Base-by-base conservation (phyloP, 2,797 vertebrate species). In the Macropodus opercularis region DNA sequence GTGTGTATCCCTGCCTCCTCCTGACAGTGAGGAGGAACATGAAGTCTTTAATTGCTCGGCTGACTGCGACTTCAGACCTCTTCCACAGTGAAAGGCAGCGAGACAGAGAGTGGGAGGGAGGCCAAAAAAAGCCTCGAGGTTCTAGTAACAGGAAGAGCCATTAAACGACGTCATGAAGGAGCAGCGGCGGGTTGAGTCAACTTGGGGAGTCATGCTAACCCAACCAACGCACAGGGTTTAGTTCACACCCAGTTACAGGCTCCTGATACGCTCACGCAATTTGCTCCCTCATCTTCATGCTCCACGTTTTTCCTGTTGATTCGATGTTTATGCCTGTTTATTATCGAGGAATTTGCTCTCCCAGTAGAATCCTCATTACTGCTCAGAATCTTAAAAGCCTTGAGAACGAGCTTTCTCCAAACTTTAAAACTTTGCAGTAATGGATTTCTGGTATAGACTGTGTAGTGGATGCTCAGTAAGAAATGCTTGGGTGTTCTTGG, bases 1-100 rank as follows among this genome's bases (percentile, higher is more conserved):
- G 69, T 69, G 72, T 81, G 69, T 63, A 23, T 59, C 32, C 38
- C 40, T 63, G 70, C 57, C 50, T 81, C 46, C 38, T 69, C 75
- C 62, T 81, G 87, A 79, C 87, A 87, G 84, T 78, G 59, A 83
- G 75, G 78, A 86, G 66, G 81, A 84, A 78, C 84, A 84, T 75
- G 69, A 83, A 86, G 81, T 82, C 82, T 86, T 57, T 89, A 89
- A 90, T 91, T 89, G 85, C 88, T 86, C 73, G 69, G 79, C 82
- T 77, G 79, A 81, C 80, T 80, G 66, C 78, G 79, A 64, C 85
- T 71, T 80, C 75, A 87, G 81, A 80, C 77, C 66, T 85, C 64
- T 81, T 64, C 58, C 54, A 42, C 57, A 39, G 67, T 67, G 75
- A 62, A 38, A 55, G 40, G 53, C 35, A 66, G 70, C 58, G 50